Evolutionary conservation across 2,888 invertebrate genomes (phyloP).

Genomic region (Chymomyza procnemis): DNA sequence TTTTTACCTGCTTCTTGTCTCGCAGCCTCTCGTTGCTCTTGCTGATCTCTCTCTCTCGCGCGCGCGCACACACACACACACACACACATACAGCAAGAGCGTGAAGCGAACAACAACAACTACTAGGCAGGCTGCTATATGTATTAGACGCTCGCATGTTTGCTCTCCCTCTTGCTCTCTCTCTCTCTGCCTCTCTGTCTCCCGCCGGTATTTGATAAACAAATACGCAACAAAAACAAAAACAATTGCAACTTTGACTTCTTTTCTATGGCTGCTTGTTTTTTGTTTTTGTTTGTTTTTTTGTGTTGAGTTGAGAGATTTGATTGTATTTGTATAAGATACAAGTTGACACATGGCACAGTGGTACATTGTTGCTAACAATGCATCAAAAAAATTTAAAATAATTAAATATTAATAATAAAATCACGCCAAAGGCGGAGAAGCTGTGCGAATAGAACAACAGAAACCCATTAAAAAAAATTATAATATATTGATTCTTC

Average conservation of each 20-base stretch:
- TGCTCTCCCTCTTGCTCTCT: too few species aligned
- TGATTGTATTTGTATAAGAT: background rate
- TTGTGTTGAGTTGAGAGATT: too few species aligned
- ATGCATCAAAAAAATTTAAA: background rate
- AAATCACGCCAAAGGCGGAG: too few species aligned
- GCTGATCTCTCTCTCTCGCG: background rate
- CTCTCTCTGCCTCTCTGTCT: too few species aligned
- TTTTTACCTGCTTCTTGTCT: constrained; percentile 30
- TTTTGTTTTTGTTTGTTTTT: background rate
- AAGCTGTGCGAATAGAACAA: too few species aligned
- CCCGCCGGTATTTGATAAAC: constrained; percentile 35
- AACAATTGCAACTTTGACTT: constrained; percentile 30
- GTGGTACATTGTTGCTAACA: background rate
- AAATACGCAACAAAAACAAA: constrained; percentile 17
- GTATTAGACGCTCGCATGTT: background rate
- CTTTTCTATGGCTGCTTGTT: constrained; percentile 24
- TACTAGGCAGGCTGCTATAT: background rate
- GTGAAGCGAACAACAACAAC: background rate
- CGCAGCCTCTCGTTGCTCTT: constrained; percentile 9
- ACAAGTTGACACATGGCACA: background rate
- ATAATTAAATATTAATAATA: too few species aligned
- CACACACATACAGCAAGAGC: background rate
- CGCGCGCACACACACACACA: background rate
- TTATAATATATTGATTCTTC: too few species aligned
- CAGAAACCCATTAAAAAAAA: too few species aligned